Evolutionary conservation across 2,113 vertebrate species (phyloP).

Genomic region (Lepisosteus osseus): DNA sequence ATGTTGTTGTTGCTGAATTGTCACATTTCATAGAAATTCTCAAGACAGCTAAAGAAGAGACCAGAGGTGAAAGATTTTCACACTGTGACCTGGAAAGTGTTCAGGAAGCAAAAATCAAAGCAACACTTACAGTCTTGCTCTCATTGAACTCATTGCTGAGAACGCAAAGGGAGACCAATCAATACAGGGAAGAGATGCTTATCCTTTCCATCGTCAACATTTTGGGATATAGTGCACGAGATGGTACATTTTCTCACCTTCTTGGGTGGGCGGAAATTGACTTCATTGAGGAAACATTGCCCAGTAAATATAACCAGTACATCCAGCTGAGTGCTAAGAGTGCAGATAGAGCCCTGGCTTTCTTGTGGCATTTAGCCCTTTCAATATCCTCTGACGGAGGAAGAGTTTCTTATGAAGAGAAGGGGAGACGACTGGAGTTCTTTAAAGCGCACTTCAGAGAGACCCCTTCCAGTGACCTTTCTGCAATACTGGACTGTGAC

Average conservation of each 20-base stretch:
- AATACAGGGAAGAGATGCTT: slow-evolving; percentile 44
- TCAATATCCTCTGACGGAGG: slow-evolving; percentile 8
- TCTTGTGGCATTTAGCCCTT: slow-evolving; percentile 42
- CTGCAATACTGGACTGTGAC: background rate
- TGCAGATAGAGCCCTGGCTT: slow-evolving; percentile 45
- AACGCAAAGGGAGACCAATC: slow-evolving; percentile 21
- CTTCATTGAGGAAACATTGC: slow-evolving; percentile 40
- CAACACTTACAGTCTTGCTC: slow-evolving; percentile 22
- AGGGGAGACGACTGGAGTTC: slow-evolving; percentile 36
- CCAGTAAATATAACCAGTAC: slow-evolving; percentile 26
- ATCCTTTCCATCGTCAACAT: slow-evolving; percentile 41
- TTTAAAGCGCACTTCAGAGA: slow-evolving; percentile 29
- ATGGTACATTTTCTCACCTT: slow-evolving; percentile 37
- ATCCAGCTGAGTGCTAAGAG: slow-evolving; percentile 38
- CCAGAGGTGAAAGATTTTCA: too few species aligned
- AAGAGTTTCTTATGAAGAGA: slow-evolving; percentile 35
- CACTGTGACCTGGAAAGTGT: background rate
- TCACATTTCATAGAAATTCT: too few species aligned
- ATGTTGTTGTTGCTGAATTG: too few species aligned
- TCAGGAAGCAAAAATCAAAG: slow-evolving; percentile 34
- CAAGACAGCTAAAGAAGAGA: too few species aligned
- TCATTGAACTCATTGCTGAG: slow-evolving; percentile 39
- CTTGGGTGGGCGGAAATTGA: slow-evolving; percentile 44
- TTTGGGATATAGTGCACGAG: slow-evolving; percentile 38
- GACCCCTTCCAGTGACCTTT: background rate